Evolutionary conservation across 2,888 invertebrate species (phyloP).

Genomic region (Eupeodes latifasciatus): DNA sequence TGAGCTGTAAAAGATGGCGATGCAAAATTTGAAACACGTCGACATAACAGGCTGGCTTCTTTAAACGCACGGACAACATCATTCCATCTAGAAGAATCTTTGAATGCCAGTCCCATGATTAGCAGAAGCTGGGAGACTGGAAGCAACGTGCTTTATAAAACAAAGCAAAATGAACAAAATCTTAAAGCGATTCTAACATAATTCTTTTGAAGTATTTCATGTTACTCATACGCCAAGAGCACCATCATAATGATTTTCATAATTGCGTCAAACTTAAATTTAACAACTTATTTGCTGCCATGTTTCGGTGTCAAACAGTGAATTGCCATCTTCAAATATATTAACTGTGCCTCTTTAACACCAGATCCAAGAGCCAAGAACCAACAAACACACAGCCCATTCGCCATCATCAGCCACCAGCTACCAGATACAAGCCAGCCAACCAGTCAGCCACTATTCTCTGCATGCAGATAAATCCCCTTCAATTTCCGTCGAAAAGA

Average conservation of each 20-base stretch:
- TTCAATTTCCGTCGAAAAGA: constrained; percentile 75
- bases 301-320: constrained; percentile 6
- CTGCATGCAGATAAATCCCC: constrained; percentile 73
- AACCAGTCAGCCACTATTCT: constrained; percentile 19
- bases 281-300: constrained; percentile 5
- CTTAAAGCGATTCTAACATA: no score
- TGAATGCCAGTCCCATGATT: no score
- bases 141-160: no score
- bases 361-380: background rate
- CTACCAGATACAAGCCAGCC: background rate
- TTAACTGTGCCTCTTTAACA: constrained; percentile 25
- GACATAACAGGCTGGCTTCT: no score
- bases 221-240: constrained; percentile 17
- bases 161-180: no score
- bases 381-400: background rate
- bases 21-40: no score
- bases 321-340: constrained; percentile 5
- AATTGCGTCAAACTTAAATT: constrained; percentile 55
- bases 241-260: background rate
- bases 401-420: background rate
- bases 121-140: no score
- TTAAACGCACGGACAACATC: no score
- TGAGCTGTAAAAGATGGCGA: no score
- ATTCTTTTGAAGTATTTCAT: background rate
- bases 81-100: no score